phyloP scores from a whole-genome alignment of 2,888 invertebrate genomes.

The Melitaea athalia region DNA sequence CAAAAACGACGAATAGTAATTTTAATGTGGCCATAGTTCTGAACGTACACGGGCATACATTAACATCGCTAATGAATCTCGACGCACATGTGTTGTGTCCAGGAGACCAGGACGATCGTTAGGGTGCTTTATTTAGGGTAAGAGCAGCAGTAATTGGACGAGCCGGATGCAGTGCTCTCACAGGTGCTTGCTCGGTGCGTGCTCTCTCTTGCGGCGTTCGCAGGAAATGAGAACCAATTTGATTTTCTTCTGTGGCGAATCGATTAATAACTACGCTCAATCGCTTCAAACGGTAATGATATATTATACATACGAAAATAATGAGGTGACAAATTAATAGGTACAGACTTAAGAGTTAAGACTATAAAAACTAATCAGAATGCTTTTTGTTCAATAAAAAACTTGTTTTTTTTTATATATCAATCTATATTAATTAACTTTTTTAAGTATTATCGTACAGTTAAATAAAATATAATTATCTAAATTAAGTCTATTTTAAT shows the following conservation, averaged over 20 bases:
- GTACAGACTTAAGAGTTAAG: conserved; percentile 9
- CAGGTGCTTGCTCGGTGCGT: conserved; percentile 67
- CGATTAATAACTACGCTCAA: conserved; percentile 61
- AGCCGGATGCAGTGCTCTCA: conserved; percentile 68
- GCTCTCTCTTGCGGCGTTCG: conserved; percentile 64
- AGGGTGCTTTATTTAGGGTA: conserved; percentile 68
- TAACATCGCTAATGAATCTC: conserved; percentile 56
- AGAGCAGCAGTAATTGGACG: conserved; percentile 69
- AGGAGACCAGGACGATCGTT: conserved; percentile 63
- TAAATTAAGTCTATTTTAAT: conserved; percentile 19
- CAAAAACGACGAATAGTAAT: conserved; percentile 25
- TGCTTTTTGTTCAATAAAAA: not conserved
- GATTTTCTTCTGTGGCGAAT: conserved; percentile 71
- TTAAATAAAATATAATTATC: not conserved
- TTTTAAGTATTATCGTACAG: not conserved
- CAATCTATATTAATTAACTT: not conserved
- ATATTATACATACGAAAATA: conserved; percentile 23
- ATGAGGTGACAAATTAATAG: conserved; percentile 24
- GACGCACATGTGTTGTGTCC: conserved; percentile 57
- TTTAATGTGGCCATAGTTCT: conserved; percentile 14
- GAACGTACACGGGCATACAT: conserved; percentile 37
- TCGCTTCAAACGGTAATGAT: conserved; percentile 35
- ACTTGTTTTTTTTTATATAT: too few species aligned
- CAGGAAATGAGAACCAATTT: conserved; percentile 75
- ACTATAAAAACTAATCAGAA: not conserved